phyloP scores from a whole-genome alignment of 1,140 invertebrate species.

The Hylaeus volcanicus region DNA sequence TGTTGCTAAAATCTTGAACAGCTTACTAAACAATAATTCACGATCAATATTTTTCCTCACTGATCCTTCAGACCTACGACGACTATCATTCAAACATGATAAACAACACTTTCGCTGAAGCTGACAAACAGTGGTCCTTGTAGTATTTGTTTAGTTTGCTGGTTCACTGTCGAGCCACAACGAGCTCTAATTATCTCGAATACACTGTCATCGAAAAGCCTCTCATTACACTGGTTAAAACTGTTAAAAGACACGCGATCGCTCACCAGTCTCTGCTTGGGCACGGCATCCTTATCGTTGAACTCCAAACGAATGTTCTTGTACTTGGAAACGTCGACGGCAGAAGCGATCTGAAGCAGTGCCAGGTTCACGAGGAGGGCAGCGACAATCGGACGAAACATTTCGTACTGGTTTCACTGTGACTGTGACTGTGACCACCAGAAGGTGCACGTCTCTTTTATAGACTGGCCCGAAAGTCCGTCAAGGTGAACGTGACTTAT shows the following conservation, averaged over 20 bases:
- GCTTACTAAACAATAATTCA: no score
- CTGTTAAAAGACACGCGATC: background rate
- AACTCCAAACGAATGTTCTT: conserved; percentile 52
- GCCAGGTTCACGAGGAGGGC: conserved; percentile 28
- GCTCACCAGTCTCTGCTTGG: conserved; percentile 61
- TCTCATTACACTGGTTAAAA: background rate
- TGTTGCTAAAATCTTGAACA: no score
- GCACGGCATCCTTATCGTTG: conserved; percentile 51
- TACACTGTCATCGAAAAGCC: no score
- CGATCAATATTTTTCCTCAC: no score
- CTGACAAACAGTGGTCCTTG: no score
- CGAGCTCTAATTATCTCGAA: no score
- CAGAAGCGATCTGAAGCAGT: background rate
- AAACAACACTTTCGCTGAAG: no score
- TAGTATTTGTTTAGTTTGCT: no score
- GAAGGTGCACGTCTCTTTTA: conserved; percentile 55
- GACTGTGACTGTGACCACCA: conserved; percentile 25
- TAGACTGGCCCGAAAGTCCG: conserved; percentile 42
- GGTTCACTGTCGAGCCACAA: background rate
- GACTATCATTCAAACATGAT: no score
- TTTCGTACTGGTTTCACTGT: conserved; percentile 50
- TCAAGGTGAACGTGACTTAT: conserved; percentile 61
- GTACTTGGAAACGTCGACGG: conserved; percentile 56
- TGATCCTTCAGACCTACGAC: no score
- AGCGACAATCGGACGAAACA: conserved; percentile 39